Evolutionary conservation across 2,113 vertebrate genomes (phyloP).

Genomic region (Mola mola): DNA sequence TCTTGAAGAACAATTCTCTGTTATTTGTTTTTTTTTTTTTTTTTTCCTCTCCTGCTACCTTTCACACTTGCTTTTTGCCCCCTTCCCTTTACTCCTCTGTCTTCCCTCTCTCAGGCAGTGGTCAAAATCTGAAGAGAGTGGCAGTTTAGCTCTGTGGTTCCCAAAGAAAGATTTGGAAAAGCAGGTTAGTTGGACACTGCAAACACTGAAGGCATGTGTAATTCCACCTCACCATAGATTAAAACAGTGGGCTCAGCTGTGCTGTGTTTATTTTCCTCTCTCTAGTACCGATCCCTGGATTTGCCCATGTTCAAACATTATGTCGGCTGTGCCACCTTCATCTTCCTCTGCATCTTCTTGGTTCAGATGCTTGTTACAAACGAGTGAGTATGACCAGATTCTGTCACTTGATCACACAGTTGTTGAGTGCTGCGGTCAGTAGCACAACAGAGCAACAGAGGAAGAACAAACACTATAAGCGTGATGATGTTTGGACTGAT

Average conservation of each 20-base stretch:
- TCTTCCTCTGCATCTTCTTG: constrained; percentile 92
- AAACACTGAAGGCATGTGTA: background rate
- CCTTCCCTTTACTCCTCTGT: background rate
- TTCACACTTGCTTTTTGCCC: background rate
- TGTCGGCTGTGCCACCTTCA: constrained; percentile 86
- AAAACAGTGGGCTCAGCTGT: background rate
- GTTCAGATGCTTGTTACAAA: constrained; percentile 88
- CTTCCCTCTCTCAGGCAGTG: constrained; percentile 82
- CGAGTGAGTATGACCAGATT: constrained; percentile 77
- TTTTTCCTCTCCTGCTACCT: background rate
- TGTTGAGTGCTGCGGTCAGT: background rate
- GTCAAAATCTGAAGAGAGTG: constrained; percentile 90
- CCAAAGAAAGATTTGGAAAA: constrained; percentile 91
- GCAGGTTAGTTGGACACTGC: constrained; percentile 82
- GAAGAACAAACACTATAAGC: background rate
- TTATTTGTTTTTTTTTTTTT: fast-evolving
- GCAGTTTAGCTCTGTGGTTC: constrained; percentile 87
- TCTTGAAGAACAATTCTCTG: no score
- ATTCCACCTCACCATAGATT: background rate
- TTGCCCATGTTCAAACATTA: constrained; percentile 89
- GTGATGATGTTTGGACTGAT: background rate
- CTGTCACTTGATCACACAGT: background rate
- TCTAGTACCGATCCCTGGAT: constrained; percentile 90
- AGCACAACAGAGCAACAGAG: background rate
- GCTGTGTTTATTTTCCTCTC: constrained; percentile 13